Evolutionary conservation across 2,797 vertebrate species (phyloP).

Genomic region (Merluccius polli): DNA sequence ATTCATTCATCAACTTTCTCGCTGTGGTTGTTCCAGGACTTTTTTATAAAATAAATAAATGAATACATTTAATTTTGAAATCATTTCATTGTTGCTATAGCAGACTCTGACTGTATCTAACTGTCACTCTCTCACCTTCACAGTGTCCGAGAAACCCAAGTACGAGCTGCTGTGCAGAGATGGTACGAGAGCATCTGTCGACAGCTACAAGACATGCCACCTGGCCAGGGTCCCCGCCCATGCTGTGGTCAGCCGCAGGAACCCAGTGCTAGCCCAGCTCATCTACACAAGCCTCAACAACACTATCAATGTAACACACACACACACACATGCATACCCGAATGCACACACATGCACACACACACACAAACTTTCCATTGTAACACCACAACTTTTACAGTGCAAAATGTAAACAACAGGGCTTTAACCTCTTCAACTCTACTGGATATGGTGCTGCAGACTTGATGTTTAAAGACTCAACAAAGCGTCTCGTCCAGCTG

Average conservation of each 20-base stretch:
- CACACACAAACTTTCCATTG: neutral
- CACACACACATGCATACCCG: neutral
- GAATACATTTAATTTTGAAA: no score
- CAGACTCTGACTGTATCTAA: no score
- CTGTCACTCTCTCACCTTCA: slow-evolving; percentile 14
- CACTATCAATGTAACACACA: slow-evolving; percentile 38
- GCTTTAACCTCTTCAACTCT: slow-evolving; percentile 74
- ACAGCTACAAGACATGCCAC: slow-evolving; percentile 70
- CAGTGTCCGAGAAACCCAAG: slow-evolving; percentile 59
- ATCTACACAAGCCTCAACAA: slow-evolving; percentile 76
- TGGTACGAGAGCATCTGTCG: slow-evolving; percentile 65
- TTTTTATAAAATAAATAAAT: no score
- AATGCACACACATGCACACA: no score
- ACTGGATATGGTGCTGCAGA: slow-evolving; percentile 65
- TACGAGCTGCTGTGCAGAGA: slow-evolving; percentile 87
- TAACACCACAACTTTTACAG: neutral
- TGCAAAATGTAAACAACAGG: slow-evolving; percentile 35
- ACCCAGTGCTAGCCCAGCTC: slow-evolving; percentile 50
- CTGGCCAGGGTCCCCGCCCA: slow-evolving; percentile 78
- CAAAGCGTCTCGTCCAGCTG: slow-evolving; percentile 63
- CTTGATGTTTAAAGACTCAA: slow-evolving; percentile 85
- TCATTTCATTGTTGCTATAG: no score
- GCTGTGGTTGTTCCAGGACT: neutral
- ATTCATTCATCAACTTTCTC: neutral
- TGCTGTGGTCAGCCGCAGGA: slow-evolving; percentile 78